phyloP scores from a whole-genome alignment of 2,888 invertebrate genomes.

The Dexiosoma caninum region DNA sequence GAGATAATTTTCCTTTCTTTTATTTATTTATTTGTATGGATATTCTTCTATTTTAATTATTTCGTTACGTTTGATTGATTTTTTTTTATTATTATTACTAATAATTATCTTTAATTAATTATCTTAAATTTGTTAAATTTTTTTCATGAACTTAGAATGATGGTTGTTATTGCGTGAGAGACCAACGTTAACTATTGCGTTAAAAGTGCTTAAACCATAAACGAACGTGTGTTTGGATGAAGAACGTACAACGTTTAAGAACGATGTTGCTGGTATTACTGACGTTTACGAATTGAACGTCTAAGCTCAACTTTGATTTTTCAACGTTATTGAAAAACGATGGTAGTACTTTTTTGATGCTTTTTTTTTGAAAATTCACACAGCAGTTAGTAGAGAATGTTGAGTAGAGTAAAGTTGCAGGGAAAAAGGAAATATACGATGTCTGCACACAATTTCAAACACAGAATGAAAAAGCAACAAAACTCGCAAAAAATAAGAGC shows the following conservation, averaged over 20 bases:
- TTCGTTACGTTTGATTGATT: not conserved
- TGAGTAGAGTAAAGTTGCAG: slow-evolving; percentile 44
- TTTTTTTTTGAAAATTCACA: slow-evolving; percentile 28
- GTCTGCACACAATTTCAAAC: slow-evolving; percentile 6
- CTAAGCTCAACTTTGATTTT: slow-evolving; percentile 74
- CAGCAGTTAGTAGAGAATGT: slow-evolving; percentile 41
- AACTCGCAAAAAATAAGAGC: slow-evolving; percentile 41
- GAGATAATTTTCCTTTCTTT: not conserved
- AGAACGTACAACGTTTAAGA: slow-evolving; percentile 55
- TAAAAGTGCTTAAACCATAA: slow-evolving; percentile 52
- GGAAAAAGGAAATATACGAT: slow-evolving; percentile 34
- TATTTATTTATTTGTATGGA: not conserved
- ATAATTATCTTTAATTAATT: not conserved
- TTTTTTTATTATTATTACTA: too few species aligned
- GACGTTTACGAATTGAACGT: slow-evolving; percentile 75
- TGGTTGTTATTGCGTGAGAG: slow-evolving; percentile 58
- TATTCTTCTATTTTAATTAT: not conserved
- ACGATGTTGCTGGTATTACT: slow-evolving; percentile 76
- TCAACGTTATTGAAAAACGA: slow-evolving; percentile 66
- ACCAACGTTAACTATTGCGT: slow-evolving; percentile 58
- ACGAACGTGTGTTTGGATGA: slow-evolving; percentile 50
- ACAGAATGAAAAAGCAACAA: slow-evolving; percentile 34
- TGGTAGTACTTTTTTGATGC: slow-evolving; percentile 26
- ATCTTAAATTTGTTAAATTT: not conserved
- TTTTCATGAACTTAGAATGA: slow-evolving; percentile 30